Evolutionary conservation across 2,113 vertebrate genomes (phyloP), one percentile per base, ranked within the genome.

Genomic region (Chaetodon trifascialis): DNA sequence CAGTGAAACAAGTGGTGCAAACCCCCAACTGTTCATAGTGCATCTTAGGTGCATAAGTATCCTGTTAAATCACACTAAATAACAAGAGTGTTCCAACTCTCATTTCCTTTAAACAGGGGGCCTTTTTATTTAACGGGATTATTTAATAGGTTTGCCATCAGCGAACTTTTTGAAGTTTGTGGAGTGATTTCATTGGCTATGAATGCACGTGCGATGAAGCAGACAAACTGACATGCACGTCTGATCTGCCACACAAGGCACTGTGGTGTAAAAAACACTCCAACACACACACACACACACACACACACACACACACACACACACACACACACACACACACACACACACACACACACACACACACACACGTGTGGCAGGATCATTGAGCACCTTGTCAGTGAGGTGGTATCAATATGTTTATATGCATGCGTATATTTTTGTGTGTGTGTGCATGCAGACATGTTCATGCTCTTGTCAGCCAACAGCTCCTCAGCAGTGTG

Each of bases 401-500:
- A 83, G 84, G 90, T 89, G 89, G 56, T 78, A 74, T 44, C 0
- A 79, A 89, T 47, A 76, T 36, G 62, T 86, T 82, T 82, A 67
- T 71, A 59, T 11, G 66, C 69, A 38, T n/a, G 25, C 23, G 60
- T 63, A 16, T 42, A 11, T 66, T n/a, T 74, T 60, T 38, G 70
- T 47, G 70, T 44, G 64, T 84, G 71, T 69, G 82, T 77, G 55
- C 67, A 12, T 63, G 38, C 52, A 0, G 83, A 73, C 82, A 68
- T 84, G 73, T 49, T 67, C 73, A 79, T 84, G 83, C 64, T 76
- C 88, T 73, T 73, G 75, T 93, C 91, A 89, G 88, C 83, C 77
- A 73, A 87, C 93, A 93, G 89, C 82, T 92, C 83, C 86, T 94
- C 91, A 83, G 87, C 64, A 65, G 64, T 67, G 56, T 80, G 65